A percentile compares a stretch with the other conserved stretches of the same genome.
Conservation (phyloP, 1,140 invertebrate genomes). For the Holotrichia oblita region DNA sequence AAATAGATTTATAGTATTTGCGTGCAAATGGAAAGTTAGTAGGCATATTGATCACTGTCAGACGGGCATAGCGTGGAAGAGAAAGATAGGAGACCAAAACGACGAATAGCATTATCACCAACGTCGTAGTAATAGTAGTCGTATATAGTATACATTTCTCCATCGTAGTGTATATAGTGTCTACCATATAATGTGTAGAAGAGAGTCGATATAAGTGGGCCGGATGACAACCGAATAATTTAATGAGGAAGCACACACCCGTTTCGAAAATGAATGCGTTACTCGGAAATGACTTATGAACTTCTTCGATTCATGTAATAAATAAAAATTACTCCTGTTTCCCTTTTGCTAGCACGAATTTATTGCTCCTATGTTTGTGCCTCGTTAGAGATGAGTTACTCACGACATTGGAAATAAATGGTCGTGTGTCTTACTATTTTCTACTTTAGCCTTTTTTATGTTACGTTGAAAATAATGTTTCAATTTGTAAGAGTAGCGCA, state of each 20-base stretch:
- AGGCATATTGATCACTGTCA: slow-evolving; percentile 50
- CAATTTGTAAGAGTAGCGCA: neutral
- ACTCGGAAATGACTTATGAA: slow-evolving; percentile 7
- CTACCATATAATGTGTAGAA: neutral
- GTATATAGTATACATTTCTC: neutral
- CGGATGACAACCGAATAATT: slow-evolving; percentile 28
- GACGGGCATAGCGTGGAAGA: neutral
- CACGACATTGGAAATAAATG: neutral
- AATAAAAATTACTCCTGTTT: slow-evolving; percentile 18
- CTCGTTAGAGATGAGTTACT: slow-evolving; percentile 7
- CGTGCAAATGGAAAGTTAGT: slow-evolving; percentile 45
- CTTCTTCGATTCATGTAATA: slow-evolving; percentile 11
- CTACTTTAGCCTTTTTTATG: neutral
- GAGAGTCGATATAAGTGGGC: neutral
- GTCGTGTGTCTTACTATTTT: neutral
- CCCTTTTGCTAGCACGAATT: slow-evolving; percentile 3
- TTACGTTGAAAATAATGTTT: neutral
- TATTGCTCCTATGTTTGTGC: neutral
- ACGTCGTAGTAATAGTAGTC: slow-evolving; percentile 15
- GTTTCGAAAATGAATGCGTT: slow-evolving; percentile 6
- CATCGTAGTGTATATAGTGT: neutral
- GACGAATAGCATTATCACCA: neutral
- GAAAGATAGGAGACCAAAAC: slow-evolving; percentile 9
- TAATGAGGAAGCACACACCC: slow-evolving; percentile 12
- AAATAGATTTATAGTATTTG: slow-evolving; percentile 51